Evolutionary conservation across 2,113 vertebrate genomes (phyloP).

Genomic region (Trogon surrucura): DNA sequence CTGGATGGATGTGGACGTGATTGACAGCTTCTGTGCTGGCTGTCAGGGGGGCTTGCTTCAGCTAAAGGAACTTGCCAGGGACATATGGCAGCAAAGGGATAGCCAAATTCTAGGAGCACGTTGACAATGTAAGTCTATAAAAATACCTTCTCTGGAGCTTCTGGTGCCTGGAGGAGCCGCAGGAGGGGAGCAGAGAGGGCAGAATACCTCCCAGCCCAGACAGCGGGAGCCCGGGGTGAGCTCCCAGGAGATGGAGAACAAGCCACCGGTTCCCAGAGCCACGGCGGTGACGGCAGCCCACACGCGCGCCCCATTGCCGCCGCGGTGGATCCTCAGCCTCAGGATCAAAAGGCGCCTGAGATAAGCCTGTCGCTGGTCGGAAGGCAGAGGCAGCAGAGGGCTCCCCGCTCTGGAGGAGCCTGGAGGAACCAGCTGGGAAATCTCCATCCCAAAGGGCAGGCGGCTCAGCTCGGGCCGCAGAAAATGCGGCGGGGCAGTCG

Average conservation of each 20-base stretch:
- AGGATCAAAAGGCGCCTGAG: rapidly evolving
- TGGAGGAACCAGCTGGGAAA: background rate
- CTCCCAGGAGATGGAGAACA: background rate
- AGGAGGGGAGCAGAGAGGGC: background rate
- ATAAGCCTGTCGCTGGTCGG: background rate
- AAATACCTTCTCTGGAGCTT: constrained; percentile 46
- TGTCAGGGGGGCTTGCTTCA: constrained; percentile 68
- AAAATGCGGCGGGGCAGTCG: too few relatives aligned
- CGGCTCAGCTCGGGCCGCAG: background rate
- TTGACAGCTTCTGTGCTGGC: constrained; percentile 69
- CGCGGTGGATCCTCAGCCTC: background rate
- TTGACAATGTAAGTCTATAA: constrained; percentile 54
- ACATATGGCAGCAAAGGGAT: constrained; percentile 65
- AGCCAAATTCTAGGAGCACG: constrained; percentile 68
- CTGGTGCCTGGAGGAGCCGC: background rate
- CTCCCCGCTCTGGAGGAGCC: background rate
- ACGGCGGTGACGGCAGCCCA: background rate
- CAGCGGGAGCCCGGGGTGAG: background rate
- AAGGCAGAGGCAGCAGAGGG: background rate
- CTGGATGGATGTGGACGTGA: constrained; percentile 57
- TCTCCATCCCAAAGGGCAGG: background rate
- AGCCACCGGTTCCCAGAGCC: background rate
- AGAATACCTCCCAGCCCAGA: background rate
- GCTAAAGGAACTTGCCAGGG: constrained; percentile 58
- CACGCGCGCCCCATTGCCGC: rapidly evolving